Evolutionary conservation across 2,797 vertebrate genomes (phyloP).

Genomic region (Phalanger gymnotis): DNA sequence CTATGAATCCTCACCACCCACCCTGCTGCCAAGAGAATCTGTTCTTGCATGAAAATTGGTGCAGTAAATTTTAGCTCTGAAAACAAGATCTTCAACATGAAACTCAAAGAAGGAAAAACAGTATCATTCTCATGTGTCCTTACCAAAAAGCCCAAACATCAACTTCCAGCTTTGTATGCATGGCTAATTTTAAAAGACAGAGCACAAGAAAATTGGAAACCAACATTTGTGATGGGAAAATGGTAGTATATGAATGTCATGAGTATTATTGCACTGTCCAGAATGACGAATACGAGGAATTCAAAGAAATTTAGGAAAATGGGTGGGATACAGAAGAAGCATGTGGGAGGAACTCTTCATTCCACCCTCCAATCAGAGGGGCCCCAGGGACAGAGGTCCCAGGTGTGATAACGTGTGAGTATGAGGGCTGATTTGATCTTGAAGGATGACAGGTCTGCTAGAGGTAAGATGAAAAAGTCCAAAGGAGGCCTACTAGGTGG

Average conservation of each 20-base stretch:
- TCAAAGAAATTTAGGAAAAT: not conserved
- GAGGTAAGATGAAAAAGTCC: not conserved
- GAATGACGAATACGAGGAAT: not conserved
- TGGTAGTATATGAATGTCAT: not conserved
- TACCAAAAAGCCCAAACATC: not conserved
- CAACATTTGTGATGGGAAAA: not conserved
- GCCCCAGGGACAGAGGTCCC: not conserved
- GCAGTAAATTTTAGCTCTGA: slow-evolving; percentile 4
- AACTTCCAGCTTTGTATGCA: not conserved
- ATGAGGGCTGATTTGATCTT: not conserved
- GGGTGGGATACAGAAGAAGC: not conserved
- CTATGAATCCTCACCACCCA: not conserved
- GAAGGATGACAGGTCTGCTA: not conserved
- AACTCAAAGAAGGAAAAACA: slow-evolving; percentile 2
- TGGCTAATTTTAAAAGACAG: slow-evolving; percentile 31
- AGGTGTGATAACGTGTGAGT: not conserved
- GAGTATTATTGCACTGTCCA: not conserved
- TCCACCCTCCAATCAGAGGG: not conserved
- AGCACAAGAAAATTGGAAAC: not conserved
- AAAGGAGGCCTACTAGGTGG: not conserved
- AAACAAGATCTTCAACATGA: slow-evolving; percentile 35
- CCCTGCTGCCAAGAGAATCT: slow-evolving; percentile 15
- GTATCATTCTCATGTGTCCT: slow-evolving; percentile 17
- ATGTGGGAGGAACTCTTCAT: not conserved
- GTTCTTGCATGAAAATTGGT: slow-evolving; percentile 39